These are phyloP conservation scores for Terrapene triunguis DNA, from an alignment of 2,113 vertebrate genomes.

Conservation along the genomic window DNA sequence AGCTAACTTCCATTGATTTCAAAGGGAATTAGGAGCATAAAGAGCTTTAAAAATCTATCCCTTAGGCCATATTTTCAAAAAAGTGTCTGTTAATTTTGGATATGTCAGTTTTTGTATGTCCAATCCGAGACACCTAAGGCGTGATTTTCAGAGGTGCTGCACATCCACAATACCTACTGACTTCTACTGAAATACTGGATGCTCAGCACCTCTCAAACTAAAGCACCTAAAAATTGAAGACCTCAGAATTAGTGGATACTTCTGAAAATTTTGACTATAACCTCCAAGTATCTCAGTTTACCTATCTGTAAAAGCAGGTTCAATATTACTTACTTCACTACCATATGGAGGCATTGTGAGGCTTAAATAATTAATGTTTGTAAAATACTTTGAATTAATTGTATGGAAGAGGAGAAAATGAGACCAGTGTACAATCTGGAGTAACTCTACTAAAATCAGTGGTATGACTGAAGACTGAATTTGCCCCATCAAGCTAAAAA, in stretches of 20 bases:
- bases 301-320: neutral
- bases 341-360: neutral
- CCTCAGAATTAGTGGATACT: neutral
- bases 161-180: neutral
- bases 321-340: neutral
- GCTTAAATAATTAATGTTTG: neutral
- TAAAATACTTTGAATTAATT: neutral
- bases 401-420: neutral
- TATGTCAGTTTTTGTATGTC: neutral
- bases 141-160: neutral
- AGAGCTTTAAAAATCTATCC: neutral
- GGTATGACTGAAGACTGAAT: neutral
- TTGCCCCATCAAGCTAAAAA: neutral
- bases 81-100: neutral
- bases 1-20: neutral
- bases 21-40: neutral
- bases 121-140: neutral
- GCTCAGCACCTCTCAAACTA: neutral
- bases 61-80: neutral
- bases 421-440: neutral
- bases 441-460: neutral
- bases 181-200: neutral
- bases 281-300: fast-evolving
- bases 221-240: neutral
- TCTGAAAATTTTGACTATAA: neutral